Percentiles rank a stretch among this genome's conserved stretches.
phyloP scores from a whole-genome alignment of 2,888 invertebrate genomes.

The Ophioninae sp. region DNA sequence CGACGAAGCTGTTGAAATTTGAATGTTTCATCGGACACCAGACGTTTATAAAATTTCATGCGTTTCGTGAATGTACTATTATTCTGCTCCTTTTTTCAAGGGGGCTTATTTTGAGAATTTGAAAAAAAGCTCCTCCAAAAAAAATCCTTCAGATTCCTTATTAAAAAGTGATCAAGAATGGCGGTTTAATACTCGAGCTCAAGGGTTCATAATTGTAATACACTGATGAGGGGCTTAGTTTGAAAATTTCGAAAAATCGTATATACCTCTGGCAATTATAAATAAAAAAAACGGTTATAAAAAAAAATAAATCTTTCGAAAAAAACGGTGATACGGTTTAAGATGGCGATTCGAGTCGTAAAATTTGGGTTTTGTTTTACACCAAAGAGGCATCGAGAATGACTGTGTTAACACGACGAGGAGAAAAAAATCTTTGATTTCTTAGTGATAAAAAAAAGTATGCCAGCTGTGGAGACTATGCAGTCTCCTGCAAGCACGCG shows the following conservation, averaged over 20 bases:
- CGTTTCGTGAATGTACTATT: background rate
- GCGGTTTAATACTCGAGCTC: too few relatives aligned
- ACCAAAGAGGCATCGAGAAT: constrained; percentile 5
- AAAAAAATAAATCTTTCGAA: background rate
- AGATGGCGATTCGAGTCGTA: background rate
- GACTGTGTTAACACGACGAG: background rate
- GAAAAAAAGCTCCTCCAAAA: background rate
- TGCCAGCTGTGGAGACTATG: constrained; percentile 33
- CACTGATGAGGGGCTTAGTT: too few relatives aligned
- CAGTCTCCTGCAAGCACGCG: constrained; percentile 44
- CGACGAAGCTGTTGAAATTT: background rate
- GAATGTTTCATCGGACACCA: background rate
- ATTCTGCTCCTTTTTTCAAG: background rate
- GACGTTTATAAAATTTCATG: background rate
- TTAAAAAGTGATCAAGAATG: too few relatives aligned
- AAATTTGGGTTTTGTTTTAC: constrained; percentile 9
- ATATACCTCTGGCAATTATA: background rate
- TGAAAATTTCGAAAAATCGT: background rate
- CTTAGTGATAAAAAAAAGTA: constrained; percentile 36
- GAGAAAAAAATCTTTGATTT: constrained; percentile 40
- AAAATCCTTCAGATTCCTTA: background rate
- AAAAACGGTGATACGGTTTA: background rate
- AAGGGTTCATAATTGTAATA: too few relatives aligned
- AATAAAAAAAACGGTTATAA: background rate
- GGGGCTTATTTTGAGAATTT: background rate